Conservation (phyloP, 2,888 invertebrate species). For the Acanthosoma haemorrhoidale region DNA sequence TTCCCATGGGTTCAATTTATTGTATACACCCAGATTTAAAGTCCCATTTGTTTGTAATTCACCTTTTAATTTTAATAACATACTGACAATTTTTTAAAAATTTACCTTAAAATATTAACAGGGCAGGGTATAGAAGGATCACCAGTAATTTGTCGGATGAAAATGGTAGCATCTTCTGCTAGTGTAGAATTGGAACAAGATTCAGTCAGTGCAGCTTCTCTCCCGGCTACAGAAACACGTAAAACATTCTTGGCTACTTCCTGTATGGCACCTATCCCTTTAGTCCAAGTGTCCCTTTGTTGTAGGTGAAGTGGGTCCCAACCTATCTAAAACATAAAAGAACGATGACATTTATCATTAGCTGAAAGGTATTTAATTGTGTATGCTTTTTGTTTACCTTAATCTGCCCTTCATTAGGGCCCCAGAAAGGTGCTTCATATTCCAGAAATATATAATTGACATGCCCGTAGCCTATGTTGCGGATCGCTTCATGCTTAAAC, state of each 20-base stretch:
- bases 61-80: background rate
- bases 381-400: constrained; percentile 51
- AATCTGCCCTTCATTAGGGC: constrained; percentile 62
- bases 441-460: constrained; percentile 75
- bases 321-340: constrained; percentile 55
- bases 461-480: constrained; percentile 61
- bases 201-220: constrained; percentile 35
- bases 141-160: constrained; percentile 37
- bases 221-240: constrained; percentile 56
- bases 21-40: background rate
- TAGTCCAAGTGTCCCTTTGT: constrained; percentile 59
- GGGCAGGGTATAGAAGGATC: constrained; percentile 41
- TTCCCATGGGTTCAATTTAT: too few relatives aligned
- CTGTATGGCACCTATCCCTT: constrained; percentile 58
- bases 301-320: constrained; percentile 62
- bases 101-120: constrained; percentile 39
- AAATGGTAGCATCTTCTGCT: constrained; percentile 36
- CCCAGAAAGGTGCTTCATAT: constrained; percentile 68
- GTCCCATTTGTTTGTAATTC: too few relatives aligned
- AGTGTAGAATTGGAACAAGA: constrained; percentile 30
- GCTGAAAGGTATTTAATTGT: too few relatives aligned
- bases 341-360: background rate
- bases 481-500: constrained; percentile 64
- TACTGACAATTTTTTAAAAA: too few relatives aligned
- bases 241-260: constrained; percentile 69